Percentiles rank a stretch among this genome's conserved stretches.
phyloP scores from a whole-genome alignment of 2,797 vertebrate species.

The Bovichtus variegatus region DNA sequence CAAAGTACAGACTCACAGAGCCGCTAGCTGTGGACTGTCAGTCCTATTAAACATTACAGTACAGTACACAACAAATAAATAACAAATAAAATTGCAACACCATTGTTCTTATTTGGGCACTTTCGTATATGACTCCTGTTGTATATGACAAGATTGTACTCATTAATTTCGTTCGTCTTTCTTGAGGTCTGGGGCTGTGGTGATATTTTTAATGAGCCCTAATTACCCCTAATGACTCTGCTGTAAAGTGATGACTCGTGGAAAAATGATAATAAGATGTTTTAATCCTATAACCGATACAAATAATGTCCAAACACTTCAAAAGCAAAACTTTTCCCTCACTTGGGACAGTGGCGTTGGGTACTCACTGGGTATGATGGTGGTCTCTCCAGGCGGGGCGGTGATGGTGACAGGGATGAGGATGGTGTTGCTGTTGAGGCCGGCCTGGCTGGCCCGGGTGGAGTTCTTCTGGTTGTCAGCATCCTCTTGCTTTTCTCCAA shows the following conservation, averaged over 20 bases:
- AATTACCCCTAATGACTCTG: conserved; percentile 1
- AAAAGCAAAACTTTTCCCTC: too few species aligned
- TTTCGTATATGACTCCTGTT: background rate
- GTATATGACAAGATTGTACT: background rate
- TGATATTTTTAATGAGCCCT: conserved; percentile 10
- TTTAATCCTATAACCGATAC: background rate
- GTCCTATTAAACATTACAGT: background rate
- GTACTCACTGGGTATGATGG: conserved; percentile 89
- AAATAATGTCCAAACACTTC: background rate
- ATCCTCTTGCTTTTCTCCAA: conserved; percentile 91
- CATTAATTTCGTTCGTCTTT: background rate
- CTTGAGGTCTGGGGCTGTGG: background rate
- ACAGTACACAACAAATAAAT: too few species aligned
- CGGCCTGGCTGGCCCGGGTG: conserved; percentile 87
- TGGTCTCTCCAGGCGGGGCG: conserved; percentile 89
- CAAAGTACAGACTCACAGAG: background rate
- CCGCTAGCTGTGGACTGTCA: background rate
- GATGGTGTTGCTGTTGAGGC: conserved; percentile 82
- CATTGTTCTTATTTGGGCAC: background rate
- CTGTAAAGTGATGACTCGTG: conserved; percentile 11
- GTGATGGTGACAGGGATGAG: conserved; percentile 92
- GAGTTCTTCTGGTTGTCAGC: conserved; percentile 96
- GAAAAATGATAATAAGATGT: background rate
- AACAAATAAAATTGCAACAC: too few species aligned
- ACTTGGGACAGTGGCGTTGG: background rate